Percentiles rank a stretch among this genome's conserved stretches.
Conservation (phyloP, 1,140 invertebrate species). For the Euura lappo region DNA sequence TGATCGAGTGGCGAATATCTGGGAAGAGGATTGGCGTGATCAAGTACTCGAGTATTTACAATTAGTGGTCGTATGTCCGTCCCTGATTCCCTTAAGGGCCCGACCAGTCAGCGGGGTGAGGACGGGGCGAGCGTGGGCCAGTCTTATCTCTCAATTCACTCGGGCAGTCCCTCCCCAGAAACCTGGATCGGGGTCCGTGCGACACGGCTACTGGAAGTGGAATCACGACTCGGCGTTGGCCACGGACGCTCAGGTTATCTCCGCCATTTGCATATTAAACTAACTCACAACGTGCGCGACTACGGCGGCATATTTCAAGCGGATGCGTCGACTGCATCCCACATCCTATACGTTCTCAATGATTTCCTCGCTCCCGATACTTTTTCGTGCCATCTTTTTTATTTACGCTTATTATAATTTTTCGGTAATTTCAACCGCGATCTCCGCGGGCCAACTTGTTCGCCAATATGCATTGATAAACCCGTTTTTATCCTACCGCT, state of each 20-base stretch:
- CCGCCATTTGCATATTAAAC: slow-evolving; percentile 60
- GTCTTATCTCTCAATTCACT: slow-evolving; percentile 46
- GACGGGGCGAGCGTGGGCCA: slow-evolving; percentile 53
- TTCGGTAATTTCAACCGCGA: background rate
- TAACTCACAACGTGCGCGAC: slow-evolving; percentile 51
- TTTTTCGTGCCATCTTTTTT: no score
- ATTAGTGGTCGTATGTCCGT: background rate
- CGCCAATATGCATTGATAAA: slow-evolving; percentile 48
- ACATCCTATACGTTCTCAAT: background rate
- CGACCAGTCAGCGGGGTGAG: slow-evolving; percentile 34
- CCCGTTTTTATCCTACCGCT: slow-evolving; percentile 27
- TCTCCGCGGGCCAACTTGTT: slow-evolving; percentile 37
- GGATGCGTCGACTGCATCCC: slow-evolving; percentile 15
- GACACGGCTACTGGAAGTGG: slow-evolving; percentile 53
- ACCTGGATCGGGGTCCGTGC: slow-evolving; percentile 1
- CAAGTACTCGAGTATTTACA: background rate
- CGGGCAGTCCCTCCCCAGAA: slow-evolving; percentile 18
- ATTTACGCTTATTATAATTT: no score
- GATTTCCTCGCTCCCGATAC: background rate
- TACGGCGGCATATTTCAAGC: slow-evolving; percentile 54
- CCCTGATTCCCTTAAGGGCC: slow-evolving; percentile 6
- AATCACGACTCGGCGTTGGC: slow-evolving; percentile 59
- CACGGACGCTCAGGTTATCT: slow-evolving; percentile 57
- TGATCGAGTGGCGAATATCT: background rate
- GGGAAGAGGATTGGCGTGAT: background rate